Conservation (phyloP, 2,888 invertebrate species). For the Athetis lepigone region DNA sequence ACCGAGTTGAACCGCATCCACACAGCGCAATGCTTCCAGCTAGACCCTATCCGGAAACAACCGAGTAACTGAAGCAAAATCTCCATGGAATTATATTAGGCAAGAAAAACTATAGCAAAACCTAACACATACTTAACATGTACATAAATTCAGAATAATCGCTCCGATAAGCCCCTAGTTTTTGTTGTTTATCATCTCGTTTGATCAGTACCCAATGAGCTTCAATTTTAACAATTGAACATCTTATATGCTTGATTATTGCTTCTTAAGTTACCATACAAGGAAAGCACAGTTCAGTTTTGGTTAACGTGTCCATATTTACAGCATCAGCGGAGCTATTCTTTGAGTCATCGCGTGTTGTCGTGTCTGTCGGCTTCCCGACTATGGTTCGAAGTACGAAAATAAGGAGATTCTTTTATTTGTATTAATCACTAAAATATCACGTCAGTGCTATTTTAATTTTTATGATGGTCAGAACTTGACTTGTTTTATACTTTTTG, state of each 20-base stretch:
- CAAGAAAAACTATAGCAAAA: conserved; percentile 44
- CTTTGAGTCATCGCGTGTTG: conserved; percentile 36
- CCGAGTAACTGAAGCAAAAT: conserved; percentile 52
- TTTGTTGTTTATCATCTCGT: conserved; percentile 63
- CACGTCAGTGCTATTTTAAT: conserved; percentile 19
- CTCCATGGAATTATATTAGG: conserved; percentile 30
- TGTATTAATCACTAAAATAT: conserved; percentile 25
- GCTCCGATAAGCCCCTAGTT: conserved; percentile 45
- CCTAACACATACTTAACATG: conserved; percentile 32
- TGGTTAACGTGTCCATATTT: conserved; percentile 60
- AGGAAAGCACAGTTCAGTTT: conserved; percentile 68
- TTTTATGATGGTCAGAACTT: background rate
- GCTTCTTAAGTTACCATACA: conserved; percentile 69
- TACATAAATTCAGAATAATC: conserved; percentile 37
- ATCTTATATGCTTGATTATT: conserved; percentile 73
- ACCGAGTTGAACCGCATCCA: conserved; percentile 81
- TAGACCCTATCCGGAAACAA: conserved; percentile 63
- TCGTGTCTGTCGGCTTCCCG: conserved; percentile 52
- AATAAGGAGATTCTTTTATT: conserved; percentile 31
- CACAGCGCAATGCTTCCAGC: conserved; percentile 69
- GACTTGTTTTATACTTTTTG: background rate
- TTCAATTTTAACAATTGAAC: conserved; percentile 76
- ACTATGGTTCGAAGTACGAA: conserved; percentile 10
- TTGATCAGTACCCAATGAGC: conserved; percentile 73
- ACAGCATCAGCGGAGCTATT: conserved; percentile 20